Base-by-base conservation (phyloP, 2,113 vertebrate genomes). In the Chamaea fasciata region DNA sequence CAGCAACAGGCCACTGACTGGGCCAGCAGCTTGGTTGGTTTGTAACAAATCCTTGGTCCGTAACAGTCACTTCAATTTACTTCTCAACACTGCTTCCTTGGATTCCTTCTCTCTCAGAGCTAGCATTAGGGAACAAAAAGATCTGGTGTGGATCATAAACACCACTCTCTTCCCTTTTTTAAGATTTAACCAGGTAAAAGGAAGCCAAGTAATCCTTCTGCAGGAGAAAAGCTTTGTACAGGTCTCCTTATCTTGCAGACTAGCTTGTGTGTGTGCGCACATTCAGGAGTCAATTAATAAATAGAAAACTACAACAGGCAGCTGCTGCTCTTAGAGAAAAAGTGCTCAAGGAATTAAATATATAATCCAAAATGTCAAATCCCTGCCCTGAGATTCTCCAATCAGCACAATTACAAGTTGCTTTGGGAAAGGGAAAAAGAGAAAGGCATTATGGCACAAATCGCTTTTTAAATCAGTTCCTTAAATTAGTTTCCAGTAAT, bases 351-450 rank as follows among this genome's bases (percentile, higher is more conserved):
- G 88, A 96, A 92, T 94, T 83, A 92, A 94, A 52, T 33, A 31
- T 60, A 42, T 89, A 92, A 95, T 87, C 93, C 83, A 78, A 83
- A 96, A 90, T 50, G 65, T 89, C 47, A 83, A 87, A 87, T 90
- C 69, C 42, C 92, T 95, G 86, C 80, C 73, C 65, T 84, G 80
- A 94, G 69, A 92, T 76, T 75, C 89, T 87, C 52, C 90, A 82
- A 8, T 71, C 83, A 79, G 53, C 53, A 93, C 64, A 84, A 49
- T 65, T 87, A 81, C 37, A 90, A 89, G 52, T 96, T 86, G 64
- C 88, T 93, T 87, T 64, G 64, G 65, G 76, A 90, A 92, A 89
- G 41, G 57, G 44, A 65, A 80, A 92, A 78, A 78, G 49, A 77
- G 55, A 90, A 94, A 87, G 44, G 44, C 74, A 70, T 92, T 88